These are phyloP conservation scores for Ia io DNA, from an alignment of 2,113 vertebrate genomes.

Conservation along the genomic window DNA sequence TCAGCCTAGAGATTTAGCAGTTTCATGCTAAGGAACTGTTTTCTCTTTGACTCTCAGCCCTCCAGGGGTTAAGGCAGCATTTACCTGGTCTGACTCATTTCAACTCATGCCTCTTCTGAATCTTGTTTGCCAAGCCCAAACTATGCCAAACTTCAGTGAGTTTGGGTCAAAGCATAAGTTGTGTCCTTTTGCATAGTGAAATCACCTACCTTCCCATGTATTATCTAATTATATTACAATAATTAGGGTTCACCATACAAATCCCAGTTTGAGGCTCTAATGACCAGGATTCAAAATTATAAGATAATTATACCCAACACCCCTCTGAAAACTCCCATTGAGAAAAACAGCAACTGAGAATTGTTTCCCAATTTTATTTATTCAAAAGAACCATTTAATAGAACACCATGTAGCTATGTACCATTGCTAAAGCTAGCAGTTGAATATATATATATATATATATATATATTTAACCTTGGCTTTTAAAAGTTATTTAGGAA, in stretches of 20 bases:
- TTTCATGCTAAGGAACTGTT: not conserved
- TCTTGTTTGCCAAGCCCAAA: not conserved
- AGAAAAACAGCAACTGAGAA: constrained; percentile 51
- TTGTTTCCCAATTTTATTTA: constrained; percentile 17
- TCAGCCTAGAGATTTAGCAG: not conserved
- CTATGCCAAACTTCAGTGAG: not conserved
- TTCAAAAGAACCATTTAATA: not conserved
- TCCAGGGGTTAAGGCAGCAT: not conserved
- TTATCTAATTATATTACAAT: constrained; percentile 45
- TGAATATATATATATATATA: not conserved
- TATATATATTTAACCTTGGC: not conserved
- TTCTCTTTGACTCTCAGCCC: not conserved
- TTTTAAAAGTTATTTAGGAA: constrained; percentile 12
- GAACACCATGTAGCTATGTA: not conserved
- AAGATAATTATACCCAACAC: constrained; percentile 57
- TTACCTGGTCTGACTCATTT: not conserved
- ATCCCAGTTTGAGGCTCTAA: constrained; percentile 33
- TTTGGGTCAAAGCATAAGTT: not conserved
- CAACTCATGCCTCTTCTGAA: not conserved
- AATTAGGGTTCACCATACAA: not conserved
- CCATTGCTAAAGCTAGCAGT: not conserved
- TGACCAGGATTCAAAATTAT: constrained; percentile 41
- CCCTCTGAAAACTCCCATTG: constrained; percentile 58
- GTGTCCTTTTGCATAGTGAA: not conserved
- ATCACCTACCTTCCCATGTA: not conserved